These are phyloP conservation scores for Diacarnus erythraeanus DNA, from an alignment of 37 sponge, comb jelly and placozoan genomes.

Conservation along the genomic window DNA sequence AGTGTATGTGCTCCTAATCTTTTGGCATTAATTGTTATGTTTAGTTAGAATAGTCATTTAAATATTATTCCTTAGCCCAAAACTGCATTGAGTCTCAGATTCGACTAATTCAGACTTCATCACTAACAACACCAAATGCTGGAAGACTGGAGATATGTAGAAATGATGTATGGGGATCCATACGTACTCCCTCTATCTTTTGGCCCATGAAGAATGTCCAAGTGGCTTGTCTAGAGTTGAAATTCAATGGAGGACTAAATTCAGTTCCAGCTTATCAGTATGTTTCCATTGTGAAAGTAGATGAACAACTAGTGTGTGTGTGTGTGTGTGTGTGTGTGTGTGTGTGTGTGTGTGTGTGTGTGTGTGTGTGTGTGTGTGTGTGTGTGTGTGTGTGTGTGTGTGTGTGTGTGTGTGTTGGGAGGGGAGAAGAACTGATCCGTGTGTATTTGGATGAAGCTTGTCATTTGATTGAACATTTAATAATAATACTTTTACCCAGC, in stretches of 20 bases:
- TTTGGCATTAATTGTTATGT: too few species aligned
- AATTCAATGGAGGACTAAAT: slow-evolving; percentile 42
- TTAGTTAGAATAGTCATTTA: too few species aligned
- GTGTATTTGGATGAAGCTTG: too few species aligned
- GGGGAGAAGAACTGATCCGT: too few species aligned
- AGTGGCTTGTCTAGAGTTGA: slow-evolving; percentile 32
- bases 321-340: not conserved
- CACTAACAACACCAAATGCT: not conserved
- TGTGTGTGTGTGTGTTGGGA: too few species aligned
- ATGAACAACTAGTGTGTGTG: not conserved
- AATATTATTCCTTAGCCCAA: too few species aligned
- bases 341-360: not conserved
- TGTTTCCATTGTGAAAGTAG: too few species aligned
- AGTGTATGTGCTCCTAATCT: too few species aligned
- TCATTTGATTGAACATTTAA: too few species aligned
- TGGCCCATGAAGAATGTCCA: slow-evolving; percentile 56
- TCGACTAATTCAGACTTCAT: not conserved
- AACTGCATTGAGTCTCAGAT: not conserved
- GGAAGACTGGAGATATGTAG: not conserved
- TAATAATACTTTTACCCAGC: too few species aligned
- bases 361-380: not conserved
- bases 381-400: not conserved
- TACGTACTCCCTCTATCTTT: not conserved
- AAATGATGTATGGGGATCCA: not conserved
- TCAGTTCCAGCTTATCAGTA: slow-evolving; percentile 26